These are phyloP conservation scores for Monopis laevigella DNA, from an alignment of 2,888 invertebrate genomes.

Conservation along the genomic window DNA sequence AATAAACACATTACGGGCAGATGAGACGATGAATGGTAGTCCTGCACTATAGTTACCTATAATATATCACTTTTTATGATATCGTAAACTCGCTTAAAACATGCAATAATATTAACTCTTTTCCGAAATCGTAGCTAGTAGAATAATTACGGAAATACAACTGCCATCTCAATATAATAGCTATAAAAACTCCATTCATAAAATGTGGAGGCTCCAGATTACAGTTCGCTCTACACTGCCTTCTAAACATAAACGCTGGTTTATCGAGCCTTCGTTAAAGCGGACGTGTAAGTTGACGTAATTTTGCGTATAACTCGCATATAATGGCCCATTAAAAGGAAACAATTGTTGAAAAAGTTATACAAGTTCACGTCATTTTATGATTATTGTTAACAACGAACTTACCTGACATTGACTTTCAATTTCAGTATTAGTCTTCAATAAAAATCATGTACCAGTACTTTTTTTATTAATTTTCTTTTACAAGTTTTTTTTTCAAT, in stretches of 20 bases:
- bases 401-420: conserved; percentile 65
- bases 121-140: conserved; percentile 49
- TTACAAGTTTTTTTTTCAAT: too few relatives aligned
- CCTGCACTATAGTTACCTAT: conserved; percentile 10
- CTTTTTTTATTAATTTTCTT: too few relatives aligned
- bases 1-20: conserved; percentile 63
- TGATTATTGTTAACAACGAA: conserved; percentile 63
- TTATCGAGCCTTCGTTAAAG: conserved; percentile 59
- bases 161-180: conserved; percentile 56
- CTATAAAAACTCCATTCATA: conserved; percentile 64
- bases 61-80: conserved; percentile 55
- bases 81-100: conserved; percentile 56
- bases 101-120: conserved; percentile 54
- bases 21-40: conserved; percentile 51
- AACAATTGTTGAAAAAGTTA: conserved; percentile 68
- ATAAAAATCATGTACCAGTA: too few relatives aligned
- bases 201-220: conserved; percentile 24
- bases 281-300: conserved; percentile 65
- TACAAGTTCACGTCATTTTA: conserved; percentile 63
- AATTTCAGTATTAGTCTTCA: conserved; percentile 35
- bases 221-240: conserved; percentile 57
- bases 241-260: conserved; percentile 61
- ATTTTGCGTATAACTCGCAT: conserved; percentile 65
- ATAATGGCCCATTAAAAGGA: conserved; percentile 66
- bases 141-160: conserved; percentile 57